Evolutionary conservation across 2,113 vertebrate species (phyloP).

Genomic region (Atrichornis clamosus): DNA sequence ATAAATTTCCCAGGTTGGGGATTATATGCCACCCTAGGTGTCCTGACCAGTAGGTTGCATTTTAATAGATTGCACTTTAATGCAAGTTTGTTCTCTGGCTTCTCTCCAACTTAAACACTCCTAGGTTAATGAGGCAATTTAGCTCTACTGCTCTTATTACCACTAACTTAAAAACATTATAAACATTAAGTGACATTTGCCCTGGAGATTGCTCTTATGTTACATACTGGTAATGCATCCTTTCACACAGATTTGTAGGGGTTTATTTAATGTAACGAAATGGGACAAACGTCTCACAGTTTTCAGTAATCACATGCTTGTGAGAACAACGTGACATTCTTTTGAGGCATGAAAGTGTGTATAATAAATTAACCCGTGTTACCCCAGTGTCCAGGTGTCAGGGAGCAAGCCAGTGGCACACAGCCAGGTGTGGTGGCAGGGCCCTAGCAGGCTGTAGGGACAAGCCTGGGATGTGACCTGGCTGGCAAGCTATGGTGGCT

Average conservation of each 20-base stretch:
- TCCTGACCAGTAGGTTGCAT: background rate
- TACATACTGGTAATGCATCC: background rate
- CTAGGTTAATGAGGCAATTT: background rate
- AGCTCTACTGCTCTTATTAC: background rate
- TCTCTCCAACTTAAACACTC: background rate
- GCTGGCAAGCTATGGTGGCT: background rate
- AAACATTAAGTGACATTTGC: background rate
- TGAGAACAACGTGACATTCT: background rate
- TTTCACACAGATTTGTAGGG: background rate
- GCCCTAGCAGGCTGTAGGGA: background rate
- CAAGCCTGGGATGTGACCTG: background rate
- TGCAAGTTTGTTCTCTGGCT: background rate
- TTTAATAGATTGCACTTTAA: background rate
- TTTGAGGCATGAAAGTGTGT: background rate
- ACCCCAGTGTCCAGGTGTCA: background rate
- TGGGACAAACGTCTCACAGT: background rate
- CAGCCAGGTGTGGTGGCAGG: accelerated
- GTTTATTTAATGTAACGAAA: background rate
- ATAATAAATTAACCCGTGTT: background rate
- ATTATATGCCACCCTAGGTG: background rate
- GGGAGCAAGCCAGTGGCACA: background rate
- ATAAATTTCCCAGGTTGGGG: background rate
- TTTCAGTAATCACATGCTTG: background rate
- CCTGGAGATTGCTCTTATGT: background rate
- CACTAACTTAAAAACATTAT: background rate